These are phyloP conservation scores for Rhegmatorhina hoffmannsi DNA, from an alignment of 2,113 vertebrate genomes.

Conservation along the genomic window DNA sequence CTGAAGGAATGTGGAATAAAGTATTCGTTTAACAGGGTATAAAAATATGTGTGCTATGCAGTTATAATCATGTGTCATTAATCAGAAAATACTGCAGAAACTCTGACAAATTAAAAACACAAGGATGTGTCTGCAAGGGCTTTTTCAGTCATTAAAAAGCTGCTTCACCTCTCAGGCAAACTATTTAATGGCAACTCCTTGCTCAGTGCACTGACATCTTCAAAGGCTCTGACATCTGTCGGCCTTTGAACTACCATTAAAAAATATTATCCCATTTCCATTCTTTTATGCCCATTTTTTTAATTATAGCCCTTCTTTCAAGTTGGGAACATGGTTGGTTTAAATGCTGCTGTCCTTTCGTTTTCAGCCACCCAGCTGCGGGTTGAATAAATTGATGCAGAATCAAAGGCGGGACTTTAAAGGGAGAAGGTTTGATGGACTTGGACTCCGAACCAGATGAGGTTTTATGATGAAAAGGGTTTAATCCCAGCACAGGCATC, in stretches of 20 bases:
- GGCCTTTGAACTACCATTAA: constrained; percentile 90
- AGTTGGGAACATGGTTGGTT: constrained; percentile 87
- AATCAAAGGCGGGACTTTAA: constrained; percentile 98
- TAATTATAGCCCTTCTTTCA: constrained; percentile 94
- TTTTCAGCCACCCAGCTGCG: constrained; percentile 95
- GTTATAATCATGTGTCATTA: constrained; percentile 83
- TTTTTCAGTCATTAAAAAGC: constrained; percentile 81
- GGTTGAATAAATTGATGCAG: constrained; percentile 94
- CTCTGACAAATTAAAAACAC: constrained; percentile 85
- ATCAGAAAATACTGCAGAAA: constrained; percentile 84
- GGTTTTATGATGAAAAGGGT: constrained; percentile 99
- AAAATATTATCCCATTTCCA: constrained; percentile 90
- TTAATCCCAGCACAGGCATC: constrained; percentile 96
- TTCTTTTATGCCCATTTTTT: constrained; percentile 95
- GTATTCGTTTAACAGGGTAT: constrained; percentile 77
- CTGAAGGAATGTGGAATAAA: constrained; percentile 78
- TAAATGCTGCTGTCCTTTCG: constrained; percentile 88
- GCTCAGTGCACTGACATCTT: constrained; percentile 85
- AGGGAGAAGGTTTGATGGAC: constrained; percentile 96
- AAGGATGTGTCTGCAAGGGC: constrained; percentile 82
- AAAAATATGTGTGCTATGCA: constrained; percentile 83
- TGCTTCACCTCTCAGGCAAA: constrained; percentile 80
- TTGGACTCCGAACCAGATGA: constrained; percentile 98
- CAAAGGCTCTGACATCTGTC: constrained; percentile 92
- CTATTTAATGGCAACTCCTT: constrained; percentile 81